These are phyloP conservation scores for Harpagus bidentatus DNA, from an alignment of 2,113 vertebrate genomes.

Conservation along the genomic window DNA sequence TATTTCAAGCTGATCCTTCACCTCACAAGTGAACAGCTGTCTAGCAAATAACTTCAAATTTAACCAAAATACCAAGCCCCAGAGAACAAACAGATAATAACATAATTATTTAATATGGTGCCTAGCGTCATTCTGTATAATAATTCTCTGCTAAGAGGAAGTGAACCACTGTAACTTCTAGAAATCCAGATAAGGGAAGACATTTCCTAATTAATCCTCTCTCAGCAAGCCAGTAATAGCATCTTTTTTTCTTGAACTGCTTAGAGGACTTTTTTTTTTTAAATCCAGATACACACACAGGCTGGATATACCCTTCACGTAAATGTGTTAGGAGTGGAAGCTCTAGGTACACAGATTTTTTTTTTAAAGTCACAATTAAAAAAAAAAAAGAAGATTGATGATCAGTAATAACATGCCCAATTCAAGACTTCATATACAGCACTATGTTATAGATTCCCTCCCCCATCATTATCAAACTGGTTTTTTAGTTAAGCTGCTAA, in stretches of 20 bases:
- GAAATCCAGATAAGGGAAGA: constrained; percentile 50
- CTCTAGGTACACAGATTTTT: neutral
- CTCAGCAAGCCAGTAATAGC: constrained; percentile 35
- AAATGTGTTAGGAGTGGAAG: neutral
- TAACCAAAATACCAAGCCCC: neutral
- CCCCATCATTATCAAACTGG: neutral
- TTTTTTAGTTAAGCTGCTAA: neutral
- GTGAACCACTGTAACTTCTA: constrained; percentile 67
- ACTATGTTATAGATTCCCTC: neutral
- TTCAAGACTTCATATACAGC: neutral
- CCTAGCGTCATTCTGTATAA: neutral
- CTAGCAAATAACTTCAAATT: neutral
- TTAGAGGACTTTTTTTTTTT: neutral
- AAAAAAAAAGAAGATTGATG: neutral
- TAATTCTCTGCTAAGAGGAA: neutral
- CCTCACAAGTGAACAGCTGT: neutral
- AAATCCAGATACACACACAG: neutral
- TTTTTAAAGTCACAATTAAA: neutral
- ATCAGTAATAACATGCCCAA: neutral
- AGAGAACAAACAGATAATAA: neutral
- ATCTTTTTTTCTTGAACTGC: constrained; percentile 21
- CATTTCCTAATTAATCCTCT: constrained; percentile 50
- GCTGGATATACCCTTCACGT: neutral
- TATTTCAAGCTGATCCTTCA: neutral
- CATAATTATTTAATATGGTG: neutral